phyloP scores from a whole-genome alignment of 2,888 invertebrate genomes.

The Baccha elongata region DNA sequence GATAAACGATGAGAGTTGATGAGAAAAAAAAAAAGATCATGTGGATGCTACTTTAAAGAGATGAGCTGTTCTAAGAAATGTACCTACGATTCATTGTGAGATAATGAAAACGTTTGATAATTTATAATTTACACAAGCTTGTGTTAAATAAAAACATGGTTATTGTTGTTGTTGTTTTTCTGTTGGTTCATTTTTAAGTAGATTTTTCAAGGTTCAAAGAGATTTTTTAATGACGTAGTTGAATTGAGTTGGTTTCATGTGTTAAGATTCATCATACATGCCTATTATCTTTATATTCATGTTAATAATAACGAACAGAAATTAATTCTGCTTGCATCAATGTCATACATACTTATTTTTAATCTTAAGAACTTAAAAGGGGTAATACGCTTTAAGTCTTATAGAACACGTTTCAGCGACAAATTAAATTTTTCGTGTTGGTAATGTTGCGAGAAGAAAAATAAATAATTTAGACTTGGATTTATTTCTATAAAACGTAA shows the following conservation, averaged over 20 bases:
- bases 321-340: no score
- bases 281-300: neutral
- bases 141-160: slow-evolving; percentile 5
- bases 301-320: no score
- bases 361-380: no score
- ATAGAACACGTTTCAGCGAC: no score
- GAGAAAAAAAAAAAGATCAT: slow-evolving; percentile 61
- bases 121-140: slow-evolving; percentile 55
- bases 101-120: slow-evolving; percentile 57
- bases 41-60: slow-evolving; percentile 50
- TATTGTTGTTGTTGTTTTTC: slow-evolving; percentile 17
- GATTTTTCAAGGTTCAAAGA: slow-evolving; percentile 24
- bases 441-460: no score
- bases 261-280: neutral
- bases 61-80: slow-evolving; percentile 40
- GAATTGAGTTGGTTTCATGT: neutral
- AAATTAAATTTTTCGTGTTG: no score
- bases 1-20: slow-evolving; percentile 58
- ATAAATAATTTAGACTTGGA: no score
- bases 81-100: slow-evolving; percentile 20
- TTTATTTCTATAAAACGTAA: no score
- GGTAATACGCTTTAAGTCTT: no score
- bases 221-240: slow-evolving; percentile 12
- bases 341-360: no score
- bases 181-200: slow-evolving; percentile 11